These are phyloP conservation scores for Diabrotica undecimpunctata DNA, from an alignment of 1,140 invertebrate species.

Conservation along the genomic window DNA sequence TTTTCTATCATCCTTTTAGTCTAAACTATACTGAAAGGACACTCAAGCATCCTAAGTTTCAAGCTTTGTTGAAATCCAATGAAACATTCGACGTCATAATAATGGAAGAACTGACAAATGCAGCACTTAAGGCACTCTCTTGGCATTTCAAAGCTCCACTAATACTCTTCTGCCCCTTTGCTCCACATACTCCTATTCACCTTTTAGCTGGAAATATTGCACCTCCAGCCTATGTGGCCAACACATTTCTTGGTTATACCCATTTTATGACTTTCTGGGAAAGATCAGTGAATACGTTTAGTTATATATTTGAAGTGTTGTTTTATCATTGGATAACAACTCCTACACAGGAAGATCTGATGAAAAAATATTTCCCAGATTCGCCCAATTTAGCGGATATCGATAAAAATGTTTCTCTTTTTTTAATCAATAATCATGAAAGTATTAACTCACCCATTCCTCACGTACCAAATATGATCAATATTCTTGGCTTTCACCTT, in stretches of 20 bases:
- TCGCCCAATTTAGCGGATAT: constrained; percentile 51
- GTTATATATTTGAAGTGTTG: constrained; percentile 17
- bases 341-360: constrained; percentile 41
- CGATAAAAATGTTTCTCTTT: constrained; percentile 49
- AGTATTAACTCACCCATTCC: constrained; percentile 34
- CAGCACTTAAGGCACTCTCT: constrained; percentile 60
- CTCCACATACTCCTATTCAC: constrained; percentile 20
- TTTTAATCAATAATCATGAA: constrained; percentile 43
- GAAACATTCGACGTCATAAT: constrained; percentile 62
- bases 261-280: constrained; percentile 27
- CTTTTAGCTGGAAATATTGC: constrained; percentile 41
- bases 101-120: constrained; percentile 62
- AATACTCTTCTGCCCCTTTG: constrained; percentile 46
- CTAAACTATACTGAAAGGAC: no score
- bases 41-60: no score
- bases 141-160: constrained; percentile 59
- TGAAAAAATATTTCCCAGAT: constrained; percentile 41
- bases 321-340: constrained; percentile 32
- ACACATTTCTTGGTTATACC: constrained; percentile 30
- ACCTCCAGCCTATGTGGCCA: constrained; percentile 41
- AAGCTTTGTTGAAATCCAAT: no score
- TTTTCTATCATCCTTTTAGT: no score
- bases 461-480: constrained; percentile 50
- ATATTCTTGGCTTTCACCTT: constrained; percentile 49
- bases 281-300: constrained; percentile 44